These are phyloP conservation scores for Heteromurus nitidus DNA, from an alignment of 2,888 invertebrate species.

Conservation along the genomic window DNA sequence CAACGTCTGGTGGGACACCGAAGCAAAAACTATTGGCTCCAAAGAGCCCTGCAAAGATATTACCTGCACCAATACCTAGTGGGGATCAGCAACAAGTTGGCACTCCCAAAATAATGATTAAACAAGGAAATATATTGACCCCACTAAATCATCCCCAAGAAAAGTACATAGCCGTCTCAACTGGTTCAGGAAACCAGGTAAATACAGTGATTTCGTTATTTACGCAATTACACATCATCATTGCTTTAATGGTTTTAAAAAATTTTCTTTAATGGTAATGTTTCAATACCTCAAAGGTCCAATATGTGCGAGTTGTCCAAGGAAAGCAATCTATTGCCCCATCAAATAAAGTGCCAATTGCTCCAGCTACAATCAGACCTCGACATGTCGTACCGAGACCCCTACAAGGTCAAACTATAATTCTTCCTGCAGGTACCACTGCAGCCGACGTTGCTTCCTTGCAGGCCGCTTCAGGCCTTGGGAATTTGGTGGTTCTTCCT, in stretches of 20 bases:
- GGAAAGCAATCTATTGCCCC: conserved; percentile 65
- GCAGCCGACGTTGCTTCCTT: conserved; percentile 55
- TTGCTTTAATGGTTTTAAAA: no score
- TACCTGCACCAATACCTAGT: conserved; percentile 79
- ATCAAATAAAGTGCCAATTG: conserved; percentile 72
- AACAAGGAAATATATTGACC: conserved; percentile 75
- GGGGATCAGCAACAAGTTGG: conserved; percentile 72
- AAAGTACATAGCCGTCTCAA: conserved; percentile 42
- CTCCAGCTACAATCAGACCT: conserved; percentile 70
- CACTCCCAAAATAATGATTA: conserved; percentile 78
- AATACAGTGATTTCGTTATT: background rate
- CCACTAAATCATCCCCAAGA: conserved; percentile 56
- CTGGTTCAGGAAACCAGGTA: conserved; percentile 65
- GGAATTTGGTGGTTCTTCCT: conserved; percentile 71
- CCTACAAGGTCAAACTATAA: conserved; percentile 67
- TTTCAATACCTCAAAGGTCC: no score
- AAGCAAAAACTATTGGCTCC: conserved; percentile 76
- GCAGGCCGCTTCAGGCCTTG: conserved; percentile 62
- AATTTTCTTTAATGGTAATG: no score
- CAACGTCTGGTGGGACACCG: conserved; percentile 75
- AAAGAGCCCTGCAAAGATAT: conserved; percentile 84
- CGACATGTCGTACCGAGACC: conserved; percentile 71
- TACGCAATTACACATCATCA: no score
- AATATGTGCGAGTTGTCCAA: conserved; percentile 82
- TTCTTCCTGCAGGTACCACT: conserved; percentile 64